Evolutionary conservation across 1,140 invertebrate species (phyloP).

Genomic region (Branchinecta lynchi): DNA sequence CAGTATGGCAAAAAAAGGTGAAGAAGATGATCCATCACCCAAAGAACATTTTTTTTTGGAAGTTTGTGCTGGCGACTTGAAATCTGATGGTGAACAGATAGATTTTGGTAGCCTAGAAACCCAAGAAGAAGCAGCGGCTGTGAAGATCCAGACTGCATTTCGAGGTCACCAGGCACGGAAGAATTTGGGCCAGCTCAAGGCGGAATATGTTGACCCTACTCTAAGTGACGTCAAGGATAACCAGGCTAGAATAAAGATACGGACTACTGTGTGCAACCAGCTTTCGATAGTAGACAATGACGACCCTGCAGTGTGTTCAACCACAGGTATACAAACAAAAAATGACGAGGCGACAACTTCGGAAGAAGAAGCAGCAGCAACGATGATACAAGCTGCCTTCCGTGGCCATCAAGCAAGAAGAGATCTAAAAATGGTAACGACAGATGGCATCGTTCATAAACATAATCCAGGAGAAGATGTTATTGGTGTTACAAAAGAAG

Average conservation of each 20-base stretch:
- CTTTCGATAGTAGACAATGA: not conserved
- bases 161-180: constrained; percentile 45
- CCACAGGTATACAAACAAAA: not conserved
- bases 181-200: constrained; percentile 37
- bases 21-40: too few relatives aligned
- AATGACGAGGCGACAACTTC: not conserved
- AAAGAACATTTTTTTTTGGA: too few relatives aligned
- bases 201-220: too few relatives aligned
- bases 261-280: not conserved
- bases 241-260: too few relatives aligned
- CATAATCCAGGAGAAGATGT: too few relatives aligned
- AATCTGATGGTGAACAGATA: too few relatives aligned
- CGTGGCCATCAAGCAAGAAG: constrained; percentile 74
- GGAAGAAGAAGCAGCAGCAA: constrained; percentile 51
- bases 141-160: constrained; percentile 49
- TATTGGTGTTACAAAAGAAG: too few relatives aligned
- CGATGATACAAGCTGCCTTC: constrained; percentile 84
- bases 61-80: too few relatives aligned
- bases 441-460: too few relatives aligned
- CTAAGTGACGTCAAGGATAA: too few relatives aligned
- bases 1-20: too few relatives aligned
- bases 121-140: constrained; percentile 44
- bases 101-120: constrained; percentile 20
- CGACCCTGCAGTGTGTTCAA: not conserved
- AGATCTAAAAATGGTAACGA: constrained; percentile 19